Evolutionary conservation across 2,797 vertebrate genomes (phyloP), one percentile per base, ranked within the genome.

Genomic region (Nasua narica): DNA sequence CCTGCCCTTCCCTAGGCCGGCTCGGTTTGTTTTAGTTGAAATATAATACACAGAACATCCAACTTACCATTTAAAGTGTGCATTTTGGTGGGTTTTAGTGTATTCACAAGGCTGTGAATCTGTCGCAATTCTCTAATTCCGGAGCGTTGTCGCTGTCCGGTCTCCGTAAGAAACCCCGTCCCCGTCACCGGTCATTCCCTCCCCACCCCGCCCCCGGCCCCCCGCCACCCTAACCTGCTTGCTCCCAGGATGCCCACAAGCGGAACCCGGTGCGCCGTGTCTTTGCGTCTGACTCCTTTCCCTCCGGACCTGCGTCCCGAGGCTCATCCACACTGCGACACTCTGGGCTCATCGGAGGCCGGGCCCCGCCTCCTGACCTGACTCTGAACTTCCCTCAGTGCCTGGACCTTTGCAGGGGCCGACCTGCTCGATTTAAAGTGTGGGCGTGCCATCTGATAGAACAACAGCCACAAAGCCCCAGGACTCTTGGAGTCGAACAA

Each of bases 131-230:
- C 13, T 40, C 72, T 23, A 10, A 65, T 21, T 77, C 54, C 25
- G 37, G 32, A 48, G 35, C 8, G 25, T 23, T 29, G 32, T 56
- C 1, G 1, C 29, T 7, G 0, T 16, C 50, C 67, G 5, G 16
- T 56, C 21, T 8, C 23, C 21, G 5, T 56, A 15, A 43, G 35
- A 54, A 32, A 19, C 23, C 48, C 3, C 3, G 1, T 37, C 10
- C 48, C 14, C 15, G 9, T 10, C 15, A 0, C 9, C 16, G 8
- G 43, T 32, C 50, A 46, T 1, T 4, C 1, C 11, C 9, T 25
- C 18, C 50, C 5, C 18, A 35, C 2, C 9, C 2, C 3, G 2
- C 14, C 46, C 62, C 46, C n/a, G 12, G n/a, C 19, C 46, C 43
- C 9, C 18, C 10, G 65, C n/a, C n/a, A n/a, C n/a, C n/a, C n/a